Percentiles rank a stretch among this genome's conserved stretches.
These are phyloP conservation scores for Polyodon spathula DNA, from an alignment of 2,113 vertebrate genomes.

Conservation along the genomic window DNA sequence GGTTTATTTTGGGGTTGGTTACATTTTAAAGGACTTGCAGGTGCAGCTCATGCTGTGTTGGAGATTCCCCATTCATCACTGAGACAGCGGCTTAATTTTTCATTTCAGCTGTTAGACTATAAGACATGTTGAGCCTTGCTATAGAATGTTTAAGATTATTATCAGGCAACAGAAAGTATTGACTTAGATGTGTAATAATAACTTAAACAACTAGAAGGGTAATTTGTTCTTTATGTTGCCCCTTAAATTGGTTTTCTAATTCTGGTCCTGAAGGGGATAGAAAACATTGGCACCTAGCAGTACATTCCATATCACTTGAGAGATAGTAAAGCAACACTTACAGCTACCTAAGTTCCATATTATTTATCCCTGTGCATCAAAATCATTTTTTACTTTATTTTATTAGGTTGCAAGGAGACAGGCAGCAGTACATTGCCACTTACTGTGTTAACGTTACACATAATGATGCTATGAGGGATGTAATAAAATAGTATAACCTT, in stretches of 20 bases:
- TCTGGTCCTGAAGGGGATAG: no score
- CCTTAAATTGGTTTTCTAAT: no score
- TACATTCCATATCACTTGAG: not conserved
- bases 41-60: slow-evolving; percentile 18
- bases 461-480: slow-evolving; percentile 31
- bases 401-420: slow-evolving; percentile 5
- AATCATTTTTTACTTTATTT: slow-evolving; percentile 1
- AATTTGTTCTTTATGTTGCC: no score
- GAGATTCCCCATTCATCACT: slow-evolving; percentile 16
- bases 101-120: no score
- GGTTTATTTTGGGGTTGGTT: slow-evolving; percentile 20
- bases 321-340: not conserved
- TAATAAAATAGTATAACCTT: slow-evolving; percentile 19
- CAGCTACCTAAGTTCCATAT: not conserved
- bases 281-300: no score
- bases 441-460: slow-evolving; percentile 6
- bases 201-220: no score
- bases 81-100: slow-evolving; percentile 14
- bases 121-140: no score
- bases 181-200: no score
- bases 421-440: not conserved
- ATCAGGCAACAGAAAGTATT: no score
- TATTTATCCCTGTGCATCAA: slow-evolving; percentile 2
- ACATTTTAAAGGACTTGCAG: slow-evolving; percentile 20
- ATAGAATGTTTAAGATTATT: no score